Evolutionary conservation across 2,113 vertebrate genomes (phyloP).

Genomic region (Sus scrofa): T2T-Sscrofa CM000817.6:15031001-15031500

Average conservation of each 20-base stretch:
- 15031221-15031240: background rate
- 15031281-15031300: constrained; percentile 69
- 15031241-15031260: constrained; percentile 56
- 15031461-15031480: background rate
- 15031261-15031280: constrained; percentile 41
- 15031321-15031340: background rate
- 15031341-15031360: background rate
- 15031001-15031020: background rate
- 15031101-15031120: constrained; percentile 56
- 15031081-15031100: constrained; percentile 31
- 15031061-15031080: background rate
- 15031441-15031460: background rate
- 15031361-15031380: background rate
- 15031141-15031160: constrained; percentile 38
- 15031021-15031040: constrained; percentile 74
- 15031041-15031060: constrained; percentile 19
- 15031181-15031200: background rate
- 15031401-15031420: background rate
- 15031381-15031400: background rate
- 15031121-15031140: background rate
- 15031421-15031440: too few relatives aligned
- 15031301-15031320: constrained; percentile 33
- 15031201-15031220: background rate
- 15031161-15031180: constrained; percentile 25
- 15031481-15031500: background rate